Conservation (phyloP, 2,113 vertebrate species). For the Amphiprion percula region DNA sequence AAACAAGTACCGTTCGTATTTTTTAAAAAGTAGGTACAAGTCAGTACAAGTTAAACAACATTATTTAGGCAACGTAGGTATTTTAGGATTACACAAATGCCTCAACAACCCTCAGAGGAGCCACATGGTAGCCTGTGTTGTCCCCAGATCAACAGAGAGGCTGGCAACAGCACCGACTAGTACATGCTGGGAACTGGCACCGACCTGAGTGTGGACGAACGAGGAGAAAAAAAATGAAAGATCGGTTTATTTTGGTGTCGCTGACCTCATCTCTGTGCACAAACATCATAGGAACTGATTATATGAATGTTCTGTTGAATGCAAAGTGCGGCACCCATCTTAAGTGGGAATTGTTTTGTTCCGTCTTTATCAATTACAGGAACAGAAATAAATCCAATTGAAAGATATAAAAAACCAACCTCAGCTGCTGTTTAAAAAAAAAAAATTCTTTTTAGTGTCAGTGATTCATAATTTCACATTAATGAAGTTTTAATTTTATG, state of each 20-base stretch:
- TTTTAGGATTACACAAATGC: constrained; percentile 42
- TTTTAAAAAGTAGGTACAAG: neutral
- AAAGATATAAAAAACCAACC: neutral
- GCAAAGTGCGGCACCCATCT: neutral
- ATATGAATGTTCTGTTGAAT: neutral
- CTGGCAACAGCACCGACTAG: constrained; percentile 47
- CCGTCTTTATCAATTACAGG: neutral
- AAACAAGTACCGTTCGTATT: neutral
- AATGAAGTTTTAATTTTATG: neutral
- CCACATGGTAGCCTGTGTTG: constrained; percentile 52
- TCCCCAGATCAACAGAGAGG: constrained; percentile 47
- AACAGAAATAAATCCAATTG: neutral
- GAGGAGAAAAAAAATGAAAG: neutral
- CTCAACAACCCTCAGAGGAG: constrained; percentile 54
- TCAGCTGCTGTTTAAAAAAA: neutral
- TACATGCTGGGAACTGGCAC: constrained; percentile 62
- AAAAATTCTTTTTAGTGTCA: neutral
- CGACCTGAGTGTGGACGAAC: constrained; percentile 37
- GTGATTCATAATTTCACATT: neutral
- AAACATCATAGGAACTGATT: neutral
- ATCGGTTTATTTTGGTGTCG: constrained; percentile 23
- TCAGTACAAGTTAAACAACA: neutral
- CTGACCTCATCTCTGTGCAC: constrained; percentile 14
- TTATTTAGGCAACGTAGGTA: constrained; percentile 10
- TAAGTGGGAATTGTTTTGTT: neutral